Percentiles rank a stretch among this genome's conserved stretches.
These are phyloP conservation scores for Plestiodon gilberti DNA, from an alignment of 2,113 vertebrate species.

Conservation along the genomic window DNA sequence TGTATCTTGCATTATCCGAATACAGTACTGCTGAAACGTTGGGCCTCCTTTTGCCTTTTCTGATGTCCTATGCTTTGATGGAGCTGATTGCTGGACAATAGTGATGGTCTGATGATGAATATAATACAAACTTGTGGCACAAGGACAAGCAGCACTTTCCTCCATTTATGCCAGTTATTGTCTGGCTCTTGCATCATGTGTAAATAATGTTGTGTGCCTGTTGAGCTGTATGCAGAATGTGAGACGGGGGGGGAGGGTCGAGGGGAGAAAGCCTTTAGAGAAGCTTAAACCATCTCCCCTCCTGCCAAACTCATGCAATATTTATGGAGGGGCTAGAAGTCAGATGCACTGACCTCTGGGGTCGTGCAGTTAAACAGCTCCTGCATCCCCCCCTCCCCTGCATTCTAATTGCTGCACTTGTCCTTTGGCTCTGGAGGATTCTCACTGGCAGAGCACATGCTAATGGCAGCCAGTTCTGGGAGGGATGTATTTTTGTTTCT, in stretches of 20 bases:
- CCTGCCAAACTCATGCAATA: slow-evolving; percentile 82
- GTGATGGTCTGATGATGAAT: not conserved
- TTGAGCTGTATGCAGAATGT: slow-evolving; percentile 70
- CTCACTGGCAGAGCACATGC: slow-evolving; percentile 68
- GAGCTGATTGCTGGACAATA: rapidly evolving
- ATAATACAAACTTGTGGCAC: not conserved
- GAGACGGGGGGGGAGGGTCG: slow-evolving; percentile 59
- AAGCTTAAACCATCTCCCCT: slow-evolving; percentile 62
- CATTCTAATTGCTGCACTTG: slow-evolving; percentile 87
- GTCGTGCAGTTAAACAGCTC: slow-evolving; percentile 89
- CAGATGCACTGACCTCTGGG: slow-evolving; percentile 82
- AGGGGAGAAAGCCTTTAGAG: slow-evolving; percentile 39
- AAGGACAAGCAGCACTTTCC: slow-evolving; percentile 27
- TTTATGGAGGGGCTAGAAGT: slow-evolving; percentile 87
- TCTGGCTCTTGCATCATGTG: slow-evolving; percentile 71
- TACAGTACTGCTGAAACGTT: not conserved
- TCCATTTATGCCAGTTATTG: slow-evolving; percentile 70
- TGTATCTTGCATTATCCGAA: not conserved
- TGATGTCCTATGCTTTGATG: not conserved
- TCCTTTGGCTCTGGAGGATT: slow-evolving; percentile 83
- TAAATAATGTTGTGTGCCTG: slow-evolving; percentile 73
- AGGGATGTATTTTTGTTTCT: slow-evolving; percentile 52
- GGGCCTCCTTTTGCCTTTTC: not conserved
- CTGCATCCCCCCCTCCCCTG: slow-evolving; percentile 62
- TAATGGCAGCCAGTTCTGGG: slow-evolving; percentile 75